Percentiles rank a stretch among this genome's conserved stretches.
Conservation (phyloP, 1,140 invertebrate genomes). For the Apis florea region DNA sequence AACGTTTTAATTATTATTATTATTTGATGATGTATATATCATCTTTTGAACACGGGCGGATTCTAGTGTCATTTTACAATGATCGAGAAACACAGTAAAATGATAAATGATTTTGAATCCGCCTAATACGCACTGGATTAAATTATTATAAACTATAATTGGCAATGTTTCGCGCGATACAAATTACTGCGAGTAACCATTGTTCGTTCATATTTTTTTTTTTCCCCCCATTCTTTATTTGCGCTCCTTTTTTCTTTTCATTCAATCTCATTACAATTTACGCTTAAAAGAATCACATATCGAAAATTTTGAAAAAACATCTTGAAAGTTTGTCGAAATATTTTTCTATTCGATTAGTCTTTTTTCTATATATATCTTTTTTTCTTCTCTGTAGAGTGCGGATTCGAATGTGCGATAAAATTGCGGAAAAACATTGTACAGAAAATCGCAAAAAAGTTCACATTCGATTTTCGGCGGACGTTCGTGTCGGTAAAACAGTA, state of each 20-base stretch:
- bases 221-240: neutral
- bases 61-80: constrained; percentile 19
- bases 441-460: neutral
- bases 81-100: constrained; percentile 15
- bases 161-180: constrained; percentile 39
- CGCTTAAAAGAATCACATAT: neutral
- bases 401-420: constrained; percentile 14
- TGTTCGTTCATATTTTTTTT: neutral
- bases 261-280: neutral
- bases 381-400: neutral
- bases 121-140: constrained; percentile 23
- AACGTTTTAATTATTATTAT: constrained; percentile 34
- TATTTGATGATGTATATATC: constrained; percentile 41
- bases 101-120: constrained; percentile 9
- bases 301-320: constrained; percentile 11
- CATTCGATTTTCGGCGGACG: neutral
- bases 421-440: neutral
- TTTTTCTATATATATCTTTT: neutral
- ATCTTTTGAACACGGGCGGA: constrained; percentile 49
- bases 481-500: neutral
- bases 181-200: constrained; percentile 7
- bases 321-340: neutral
- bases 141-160: constrained; percentile 41
- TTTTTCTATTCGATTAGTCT: neutral
- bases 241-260: too few relatives aligned